These are phyloP conservation scores for Archivesica marissinica DNA, from an alignment of 1,140 invertebrate species.

Conservation along the genomic window DNA sequence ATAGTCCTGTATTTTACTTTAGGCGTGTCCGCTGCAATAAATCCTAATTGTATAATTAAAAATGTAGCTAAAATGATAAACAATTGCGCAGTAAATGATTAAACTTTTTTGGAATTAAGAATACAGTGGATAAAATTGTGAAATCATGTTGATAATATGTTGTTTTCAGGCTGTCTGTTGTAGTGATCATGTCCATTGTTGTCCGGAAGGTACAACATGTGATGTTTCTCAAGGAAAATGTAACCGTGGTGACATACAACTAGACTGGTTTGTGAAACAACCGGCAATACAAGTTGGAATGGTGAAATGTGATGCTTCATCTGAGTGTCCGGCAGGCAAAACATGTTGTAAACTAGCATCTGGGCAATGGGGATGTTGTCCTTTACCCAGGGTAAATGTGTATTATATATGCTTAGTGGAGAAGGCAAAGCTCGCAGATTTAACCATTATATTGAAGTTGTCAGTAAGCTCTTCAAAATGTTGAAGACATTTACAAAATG, in stretches of 20 bases:
- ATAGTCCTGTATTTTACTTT: too few relatives aligned
- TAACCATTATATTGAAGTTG: too few relatives aligned
- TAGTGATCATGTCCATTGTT: conserved; percentile 78
- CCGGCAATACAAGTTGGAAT: conserved; percentile 17
- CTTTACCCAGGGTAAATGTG: conserved; percentile 64
- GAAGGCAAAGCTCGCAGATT: not conserved
- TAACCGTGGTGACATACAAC: conserved; percentile 1
- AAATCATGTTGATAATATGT: not conserved
- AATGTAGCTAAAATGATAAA: too few relatives aligned
- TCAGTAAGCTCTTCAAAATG: too few relatives aligned
- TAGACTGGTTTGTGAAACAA: conserved; percentile 63
- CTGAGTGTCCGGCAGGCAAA: conserved; percentile 77
- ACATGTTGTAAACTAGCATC: conserved; percentile 81
- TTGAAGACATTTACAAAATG: too few relatives aligned
- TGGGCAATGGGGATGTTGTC: conserved; percentile 80
- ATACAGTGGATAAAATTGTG: too few relatives aligned
- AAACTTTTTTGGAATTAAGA: too few relatives aligned
- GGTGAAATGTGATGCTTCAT: conserved; percentile 71
- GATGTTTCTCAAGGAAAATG: conserved; percentile 66
- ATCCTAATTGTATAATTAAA: too few relatives aligned
- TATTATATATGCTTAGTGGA: too few relatives aligned
- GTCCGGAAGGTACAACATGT: conserved; percentile 77
- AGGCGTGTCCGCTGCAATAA: too few relatives aligned
- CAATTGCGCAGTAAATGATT: too few relatives aligned
- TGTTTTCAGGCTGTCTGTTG: conserved; percentile 76